These are phyloP conservation scores for Atethmia centrago DNA, from an alignment of 2,888 invertebrate species.

Conservation along the genomic window DNA sequence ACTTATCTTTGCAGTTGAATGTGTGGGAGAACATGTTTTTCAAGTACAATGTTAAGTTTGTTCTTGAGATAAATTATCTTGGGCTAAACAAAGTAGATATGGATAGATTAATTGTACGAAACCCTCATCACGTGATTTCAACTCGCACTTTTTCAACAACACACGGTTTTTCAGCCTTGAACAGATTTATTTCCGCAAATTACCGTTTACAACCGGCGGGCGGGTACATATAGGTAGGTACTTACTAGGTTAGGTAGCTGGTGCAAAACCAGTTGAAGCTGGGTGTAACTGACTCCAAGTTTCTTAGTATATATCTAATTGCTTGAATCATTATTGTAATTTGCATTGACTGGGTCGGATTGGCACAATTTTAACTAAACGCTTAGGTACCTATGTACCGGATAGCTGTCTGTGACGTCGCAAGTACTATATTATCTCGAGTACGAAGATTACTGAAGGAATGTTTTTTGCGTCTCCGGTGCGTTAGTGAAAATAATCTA, in stretches of 20 bases:
- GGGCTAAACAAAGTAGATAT: too few species aligned
- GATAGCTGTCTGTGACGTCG: not conserved
- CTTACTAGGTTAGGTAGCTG: not conserved
- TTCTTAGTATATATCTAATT: not conserved
- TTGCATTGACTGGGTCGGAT: not conserved
- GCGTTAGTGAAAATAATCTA: conserved; percentile 14
- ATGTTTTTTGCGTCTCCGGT: not conserved
- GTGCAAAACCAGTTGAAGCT: not conserved
- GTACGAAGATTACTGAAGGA: conserved; percentile 3
- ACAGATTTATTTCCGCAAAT: conserved; percentile 4
- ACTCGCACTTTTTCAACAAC: too few species aligned
- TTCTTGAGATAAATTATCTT: too few species aligned
- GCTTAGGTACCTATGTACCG: not conserved
- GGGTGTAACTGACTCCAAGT: not conserved
- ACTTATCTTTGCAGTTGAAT: too few species aligned
- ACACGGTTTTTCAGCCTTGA: too few species aligned
- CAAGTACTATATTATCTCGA: not conserved
- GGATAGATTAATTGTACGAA: too few species aligned
- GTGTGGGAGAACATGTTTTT: too few species aligned
- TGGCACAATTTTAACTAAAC: not conserved
- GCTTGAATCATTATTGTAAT: conserved; percentile 15
- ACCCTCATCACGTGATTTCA: too few species aligned
- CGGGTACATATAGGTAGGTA: not conserved
- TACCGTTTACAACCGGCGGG: not conserved
- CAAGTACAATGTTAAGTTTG: too few species aligned